phyloP scores from a whole-genome alignment of 2,113 vertebrate species.

The Oncorhynchus nerka region DNA sequence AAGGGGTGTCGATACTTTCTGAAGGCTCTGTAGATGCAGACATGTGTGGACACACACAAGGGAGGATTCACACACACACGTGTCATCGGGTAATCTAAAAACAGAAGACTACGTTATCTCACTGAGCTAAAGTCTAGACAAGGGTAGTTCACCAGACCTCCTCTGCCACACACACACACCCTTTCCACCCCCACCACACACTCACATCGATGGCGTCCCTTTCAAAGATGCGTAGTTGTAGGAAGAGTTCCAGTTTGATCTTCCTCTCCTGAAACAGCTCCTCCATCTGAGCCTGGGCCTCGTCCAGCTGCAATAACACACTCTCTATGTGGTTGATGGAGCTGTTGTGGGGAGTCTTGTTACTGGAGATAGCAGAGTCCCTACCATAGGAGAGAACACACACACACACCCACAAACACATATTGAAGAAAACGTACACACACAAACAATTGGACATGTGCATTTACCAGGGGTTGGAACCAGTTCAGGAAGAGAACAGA shows the following conservation, averaged over 20 bases:
- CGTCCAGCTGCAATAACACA: slow-evolving; percentile 97
- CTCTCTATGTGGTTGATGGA: slow-evolving; percentile 98
- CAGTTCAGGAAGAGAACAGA: too few relatives aligned
- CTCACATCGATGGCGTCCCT: slow-evolving; percentile 97
- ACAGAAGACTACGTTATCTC: too few relatives aligned
- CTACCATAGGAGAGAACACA: slow-evolving; percentile 62
- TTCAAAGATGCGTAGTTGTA: slow-evolving; percentile 96
- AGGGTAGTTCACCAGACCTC: too few relatives aligned
- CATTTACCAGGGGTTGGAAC: too few relatives aligned
- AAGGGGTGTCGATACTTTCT: too few relatives aligned
- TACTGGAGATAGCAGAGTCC: slow-evolving; percentile 97
- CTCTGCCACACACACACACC: too few relatives aligned
- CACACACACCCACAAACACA: slow-evolving; percentile 4
- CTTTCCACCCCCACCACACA: slow-evolving; percentile 25
- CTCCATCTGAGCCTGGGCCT: slow-evolving; percentile 98
- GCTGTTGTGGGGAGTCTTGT: slow-evolving; percentile 98
- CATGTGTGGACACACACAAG: too few relatives aligned
- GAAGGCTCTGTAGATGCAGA: too few relatives aligned
- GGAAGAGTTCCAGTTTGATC: slow-evolving; percentile 97
- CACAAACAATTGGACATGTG: neutral
- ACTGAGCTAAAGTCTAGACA: too few relatives aligned
- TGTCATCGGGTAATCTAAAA: too few relatives aligned
- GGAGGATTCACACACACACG: too few relatives aligned
- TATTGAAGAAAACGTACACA: neutral
- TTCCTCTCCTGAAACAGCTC: slow-evolving; percentile 98